Evolutionary conservation across 2,888 invertebrate species (phyloP).

Genomic region (Drosophila prolongata): DNA sequence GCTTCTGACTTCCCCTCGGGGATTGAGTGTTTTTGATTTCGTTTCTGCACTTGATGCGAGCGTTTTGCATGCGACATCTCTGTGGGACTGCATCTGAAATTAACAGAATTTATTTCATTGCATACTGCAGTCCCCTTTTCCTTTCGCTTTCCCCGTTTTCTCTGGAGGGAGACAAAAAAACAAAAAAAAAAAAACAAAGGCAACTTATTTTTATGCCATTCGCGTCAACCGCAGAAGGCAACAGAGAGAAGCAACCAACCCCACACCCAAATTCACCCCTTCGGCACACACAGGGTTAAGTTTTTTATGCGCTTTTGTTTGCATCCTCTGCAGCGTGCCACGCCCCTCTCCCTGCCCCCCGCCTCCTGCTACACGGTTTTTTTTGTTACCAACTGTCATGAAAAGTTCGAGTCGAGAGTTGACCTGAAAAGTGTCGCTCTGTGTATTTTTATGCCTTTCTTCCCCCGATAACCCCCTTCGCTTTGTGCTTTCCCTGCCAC

Average conservation of each 20-base stretch:
- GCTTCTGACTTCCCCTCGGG: background rate
- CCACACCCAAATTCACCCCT: background rate
- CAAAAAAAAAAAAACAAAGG: constrained; percentile 56
- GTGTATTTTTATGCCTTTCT: constrained; percentile 30
- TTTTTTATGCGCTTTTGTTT: constrained; percentile 73
- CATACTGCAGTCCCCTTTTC: constrained; percentile 51
- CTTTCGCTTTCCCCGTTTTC: constrained; percentile 19
- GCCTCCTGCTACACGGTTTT: constrained; percentile 2
- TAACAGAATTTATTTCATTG: constrained; percentile 79
- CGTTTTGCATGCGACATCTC: constrained; percentile 40
- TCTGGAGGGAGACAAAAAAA: background rate
- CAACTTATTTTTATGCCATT: constrained; percentile 76
- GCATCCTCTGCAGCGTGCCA: constrained; percentile 51
- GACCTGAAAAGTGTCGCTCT: constrained; percentile 65
- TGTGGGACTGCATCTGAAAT: constrained; percentile 64
- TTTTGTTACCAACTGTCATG: constrained; percentile 69
- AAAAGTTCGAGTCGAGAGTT: constrained; percentile 73
- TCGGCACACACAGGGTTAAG: constrained; percentile 61
- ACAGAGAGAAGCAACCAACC: constrained; percentile 8
- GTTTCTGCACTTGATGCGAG: constrained; percentile 30
- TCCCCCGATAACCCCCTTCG: background rate
- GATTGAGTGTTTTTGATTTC: constrained; percentile 33
- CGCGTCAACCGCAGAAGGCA: constrained; percentile 65
- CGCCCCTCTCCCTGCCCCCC: background rate
- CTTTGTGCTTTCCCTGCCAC: background rate